Evolutionary conservation across 2,113 vertebrate genomes (phyloP).

Genomic region (Microtus ochrogaster): DNA sequence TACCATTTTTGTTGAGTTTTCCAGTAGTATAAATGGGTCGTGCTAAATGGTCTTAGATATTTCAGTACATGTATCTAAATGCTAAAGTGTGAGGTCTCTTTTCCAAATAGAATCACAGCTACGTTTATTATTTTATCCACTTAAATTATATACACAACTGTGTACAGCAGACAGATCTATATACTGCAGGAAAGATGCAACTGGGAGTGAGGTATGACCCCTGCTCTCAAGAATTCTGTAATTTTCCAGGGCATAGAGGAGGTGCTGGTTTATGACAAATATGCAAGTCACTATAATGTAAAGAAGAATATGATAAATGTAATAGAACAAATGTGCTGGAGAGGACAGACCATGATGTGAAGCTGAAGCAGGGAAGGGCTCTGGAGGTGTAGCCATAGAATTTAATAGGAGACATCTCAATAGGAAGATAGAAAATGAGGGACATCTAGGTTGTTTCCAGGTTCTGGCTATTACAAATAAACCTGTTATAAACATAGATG

Average conservation of each 20-base stretch:
- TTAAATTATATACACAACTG: neutral
- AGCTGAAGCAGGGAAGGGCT: neutral
- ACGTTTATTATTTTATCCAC: constrained; percentile 1
- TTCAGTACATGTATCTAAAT: neutral
- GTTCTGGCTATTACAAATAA: neutral
- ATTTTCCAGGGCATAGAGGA: neutral
- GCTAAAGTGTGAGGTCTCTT: neutral
- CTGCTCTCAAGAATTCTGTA: neutral
- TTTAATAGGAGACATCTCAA: constrained; percentile 25
- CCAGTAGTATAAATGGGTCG: neutral
- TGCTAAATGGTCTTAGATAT: neutral
- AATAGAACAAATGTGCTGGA: constrained; percentile 10
- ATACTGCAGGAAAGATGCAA: neutral
- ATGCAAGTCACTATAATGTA: neutral
- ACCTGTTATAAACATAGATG: neutral
- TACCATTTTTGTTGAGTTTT: neutral
- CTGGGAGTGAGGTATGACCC: neutral
- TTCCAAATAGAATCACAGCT: neutral
- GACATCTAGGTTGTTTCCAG: neutral
- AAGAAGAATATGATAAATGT: neutral
- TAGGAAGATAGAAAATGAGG: constrained; percentile 23
- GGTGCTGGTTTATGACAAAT: neutral
- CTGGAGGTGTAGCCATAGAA: neutral
- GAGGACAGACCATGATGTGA: neutral
- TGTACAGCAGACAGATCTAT: neutral